phyloP scores from a whole-genome alignment of 2,797 vertebrate species.

The Semaprochilodus insignis region DNA sequence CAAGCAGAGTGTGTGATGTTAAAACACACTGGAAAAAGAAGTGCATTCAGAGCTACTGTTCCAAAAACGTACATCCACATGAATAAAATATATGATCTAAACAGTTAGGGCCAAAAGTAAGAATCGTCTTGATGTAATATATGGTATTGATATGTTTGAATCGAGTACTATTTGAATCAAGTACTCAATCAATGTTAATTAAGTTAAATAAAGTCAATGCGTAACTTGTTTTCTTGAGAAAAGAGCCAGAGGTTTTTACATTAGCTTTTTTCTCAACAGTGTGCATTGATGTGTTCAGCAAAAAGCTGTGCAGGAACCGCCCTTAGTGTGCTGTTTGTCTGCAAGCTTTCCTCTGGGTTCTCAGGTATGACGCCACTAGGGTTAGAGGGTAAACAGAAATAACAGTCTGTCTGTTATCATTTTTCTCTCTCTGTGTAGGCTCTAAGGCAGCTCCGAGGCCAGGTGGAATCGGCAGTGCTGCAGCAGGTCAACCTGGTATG shows the following conservation, averaged over 20 bases:
- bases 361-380: background rate
- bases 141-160: background rate
- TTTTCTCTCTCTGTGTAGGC: constrained; percentile 71
- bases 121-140: background rate
- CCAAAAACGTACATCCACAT: background rate
- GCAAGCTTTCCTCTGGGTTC: background rate
- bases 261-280: background rate
- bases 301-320: background rate
- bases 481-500: constrained; percentile 82
- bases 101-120: background rate
- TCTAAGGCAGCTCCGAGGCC: constrained; percentile 84
- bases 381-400: background rate
- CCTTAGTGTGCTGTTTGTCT: background rate
- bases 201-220: too few species aligned
- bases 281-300: background rate
- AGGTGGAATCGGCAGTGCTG: constrained; percentile 81
- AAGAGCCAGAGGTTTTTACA: too few species aligned
- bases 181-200: too few species aligned
- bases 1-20: background rate
- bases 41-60: background rate
- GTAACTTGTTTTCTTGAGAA: background rate
- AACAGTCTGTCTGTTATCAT: background rate
- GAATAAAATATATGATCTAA: background rate
- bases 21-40: background rate
- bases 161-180: too few species aligned